phyloP scores from a whole-genome alignment of 2,888 invertebrate genomes.

The Eupithecia tripunctaria region DNA sequence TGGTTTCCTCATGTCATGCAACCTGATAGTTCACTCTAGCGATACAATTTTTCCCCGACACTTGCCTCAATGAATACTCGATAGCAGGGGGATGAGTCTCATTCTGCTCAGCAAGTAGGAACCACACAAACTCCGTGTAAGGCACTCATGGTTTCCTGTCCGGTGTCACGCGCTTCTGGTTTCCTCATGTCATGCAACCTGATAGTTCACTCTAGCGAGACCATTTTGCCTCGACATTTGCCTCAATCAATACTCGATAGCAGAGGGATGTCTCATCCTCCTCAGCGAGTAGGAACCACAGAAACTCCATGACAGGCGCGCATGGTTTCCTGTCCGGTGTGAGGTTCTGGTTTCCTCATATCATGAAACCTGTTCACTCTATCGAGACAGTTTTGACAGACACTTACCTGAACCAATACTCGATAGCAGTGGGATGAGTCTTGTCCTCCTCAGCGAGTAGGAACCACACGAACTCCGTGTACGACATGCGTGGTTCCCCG shows the following conservation, averaged over 20 bases:
- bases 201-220: conserved; percentile 93
- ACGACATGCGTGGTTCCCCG: conserved; percentile 94
- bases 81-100: conserved; percentile 98
- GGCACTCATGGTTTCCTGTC: conserved; percentile 93
- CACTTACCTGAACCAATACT: conserved; percentile 94
- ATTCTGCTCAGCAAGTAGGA: conserved; percentile 99
- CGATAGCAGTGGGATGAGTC: conserved; percentile 96
- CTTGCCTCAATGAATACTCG: conserved; percentile 95
- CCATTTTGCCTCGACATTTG: not conserved
- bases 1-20: conserved; percentile 92
- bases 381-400: not conserved
- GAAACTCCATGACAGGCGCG: conserved; percentile 99
- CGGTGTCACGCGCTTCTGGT: conserved; percentile 79
- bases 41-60: not conserved
- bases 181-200: conserved; percentile 96
- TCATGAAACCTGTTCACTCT: conserved; percentile 96
- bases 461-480: conserved; percentile 99
- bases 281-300: conserved; percentile 99
- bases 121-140: conserved; percentile 99
- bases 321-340: conserved; percentile 87
- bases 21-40: conserved; percentile 95
- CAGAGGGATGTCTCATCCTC: conserved; percentile 99
- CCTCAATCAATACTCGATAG: conserved; percentile 98
- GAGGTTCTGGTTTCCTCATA: conserved; percentile 88
- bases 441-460: conserved; percentile 99